A percentile compares a stretch with the other conserved stretches of the same genome.
These are phyloP conservation scores for Anoura caudifer DNA, from an alignment of 2,113 vertebrate species.

Conservation along the genomic window DNA sequence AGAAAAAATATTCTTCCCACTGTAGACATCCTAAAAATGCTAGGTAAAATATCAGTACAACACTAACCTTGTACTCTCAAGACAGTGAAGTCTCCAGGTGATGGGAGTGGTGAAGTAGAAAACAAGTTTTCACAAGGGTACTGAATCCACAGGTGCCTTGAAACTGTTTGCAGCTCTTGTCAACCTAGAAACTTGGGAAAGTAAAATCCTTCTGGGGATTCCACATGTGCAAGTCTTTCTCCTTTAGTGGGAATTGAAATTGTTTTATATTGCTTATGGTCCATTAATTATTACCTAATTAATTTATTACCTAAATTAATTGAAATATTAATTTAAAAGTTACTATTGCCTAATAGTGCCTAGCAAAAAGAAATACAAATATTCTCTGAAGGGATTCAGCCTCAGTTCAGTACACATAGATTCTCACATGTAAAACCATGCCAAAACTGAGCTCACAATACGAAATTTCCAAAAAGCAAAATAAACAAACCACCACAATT, in stretches of 20 bases:
- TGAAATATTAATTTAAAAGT: background rate
- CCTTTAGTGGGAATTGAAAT: background rate
- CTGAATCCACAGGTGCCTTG: background rate
- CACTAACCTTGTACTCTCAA: background rate
- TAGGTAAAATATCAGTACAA: background rate
- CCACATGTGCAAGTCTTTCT: background rate
- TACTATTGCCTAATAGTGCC: background rate
- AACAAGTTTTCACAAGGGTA: background rate
- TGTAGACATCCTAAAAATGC: background rate
- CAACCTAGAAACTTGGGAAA: conserved; percentile 5
- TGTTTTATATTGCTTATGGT: background rate
- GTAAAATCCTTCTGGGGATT: background rate
- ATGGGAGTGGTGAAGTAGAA: background rate
- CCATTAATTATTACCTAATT: background rate
- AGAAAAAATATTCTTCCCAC: background rate
- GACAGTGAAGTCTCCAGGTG: background rate
- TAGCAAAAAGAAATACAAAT: conserved; percentile 3
- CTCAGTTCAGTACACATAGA: background rate
- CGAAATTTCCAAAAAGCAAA: background rate
- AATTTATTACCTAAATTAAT: background rate
- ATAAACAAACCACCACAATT: background rate
- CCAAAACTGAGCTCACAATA: background rate
- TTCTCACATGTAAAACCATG: background rate
- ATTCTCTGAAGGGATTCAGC: conserved; percentile 16
- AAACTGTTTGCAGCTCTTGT: background rate